These are phyloP conservation scores for Polyergus mexicanus DNA, from an alignment of 1,140 invertebrate species.

Conservation along the genomic window DNA sequence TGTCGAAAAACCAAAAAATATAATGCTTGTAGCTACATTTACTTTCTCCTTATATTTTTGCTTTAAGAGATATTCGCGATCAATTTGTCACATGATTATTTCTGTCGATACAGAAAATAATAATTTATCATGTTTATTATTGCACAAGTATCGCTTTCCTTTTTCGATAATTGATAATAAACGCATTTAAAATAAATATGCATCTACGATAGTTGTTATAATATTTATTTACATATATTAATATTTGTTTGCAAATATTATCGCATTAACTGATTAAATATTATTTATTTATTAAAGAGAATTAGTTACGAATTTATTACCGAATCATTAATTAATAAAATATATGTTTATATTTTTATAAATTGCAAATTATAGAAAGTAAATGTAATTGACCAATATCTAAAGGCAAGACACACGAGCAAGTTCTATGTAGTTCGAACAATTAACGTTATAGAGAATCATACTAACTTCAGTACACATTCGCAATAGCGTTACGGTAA, in stretches of 20 bases:
- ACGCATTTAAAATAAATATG: not conserved
- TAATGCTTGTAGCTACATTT: not conserved
- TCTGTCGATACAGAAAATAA: not conserved
- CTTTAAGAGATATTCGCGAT: not conserved
- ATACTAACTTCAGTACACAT: not conserved
- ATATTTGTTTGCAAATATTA: not conserved
- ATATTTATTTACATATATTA: not conserved
- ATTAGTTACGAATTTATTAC: too few relatives aligned
- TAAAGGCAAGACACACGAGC: not conserved
- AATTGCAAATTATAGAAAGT: not conserved
- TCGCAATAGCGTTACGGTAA: not conserved
- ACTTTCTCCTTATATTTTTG: not conserved
- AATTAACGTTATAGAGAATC: not conserved
- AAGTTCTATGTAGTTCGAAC: not conserved
- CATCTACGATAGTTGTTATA: not conserved
- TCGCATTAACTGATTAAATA: not conserved
- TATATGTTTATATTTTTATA: not conserved
- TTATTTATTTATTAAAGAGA: not conserved
- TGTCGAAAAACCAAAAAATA: not conserved
- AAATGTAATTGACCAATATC: not conserved
- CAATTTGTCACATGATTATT: not conserved
- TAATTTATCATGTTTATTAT: not conserved
- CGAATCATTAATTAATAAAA: not conserved
- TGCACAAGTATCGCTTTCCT: not conserved
- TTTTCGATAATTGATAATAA: not conserved